These are phyloP conservation scores for Cryptoblepharus egeriae DNA, from an alignment of 2,797 vertebrate species.

Conservation along the genomic window DNA sequence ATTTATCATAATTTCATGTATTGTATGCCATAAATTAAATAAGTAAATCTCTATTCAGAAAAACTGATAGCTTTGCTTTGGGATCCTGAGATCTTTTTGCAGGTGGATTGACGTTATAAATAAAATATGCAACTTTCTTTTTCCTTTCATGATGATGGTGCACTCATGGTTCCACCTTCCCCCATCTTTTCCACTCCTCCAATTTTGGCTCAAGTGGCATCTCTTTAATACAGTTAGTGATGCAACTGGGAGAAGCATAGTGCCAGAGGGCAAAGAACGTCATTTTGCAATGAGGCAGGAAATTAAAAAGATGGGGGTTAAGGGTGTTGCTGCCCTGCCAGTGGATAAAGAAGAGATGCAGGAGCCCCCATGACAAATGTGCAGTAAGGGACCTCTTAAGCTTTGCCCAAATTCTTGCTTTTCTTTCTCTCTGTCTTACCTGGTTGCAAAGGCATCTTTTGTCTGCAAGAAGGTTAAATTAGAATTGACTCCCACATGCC, in stretches of 20 bases:
- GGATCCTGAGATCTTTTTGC: not conserved
- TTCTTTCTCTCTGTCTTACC: not conserved
- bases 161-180: not conserved
- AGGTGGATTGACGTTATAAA: not conserved
- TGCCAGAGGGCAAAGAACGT: conserved; percentile 1
- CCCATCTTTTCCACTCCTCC: not conserved
- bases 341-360: not conserved
- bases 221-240: not conserved
- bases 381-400: not conserved
- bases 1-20: too few species aligned
- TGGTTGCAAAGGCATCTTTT: not conserved
- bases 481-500: not conserved
- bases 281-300: conserved; percentile 7
- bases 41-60: not conserved
- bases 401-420: not conserved
- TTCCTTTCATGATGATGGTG: not conserved
- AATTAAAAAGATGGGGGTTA: conserved; percentile 5
- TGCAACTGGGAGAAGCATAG: conserved; percentile 14
- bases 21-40: too few species aligned
- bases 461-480: not conserved
- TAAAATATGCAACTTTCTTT: not conserved
- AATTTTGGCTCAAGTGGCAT: not conserved
- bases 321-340: not conserved
- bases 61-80: not conserved
- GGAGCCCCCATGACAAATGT: not conserved